These are phyloP conservation scores for Theocolax elegans DNA, from an alignment of 1,140 invertebrate genomes.

Conservation along the genomic window DNA sequence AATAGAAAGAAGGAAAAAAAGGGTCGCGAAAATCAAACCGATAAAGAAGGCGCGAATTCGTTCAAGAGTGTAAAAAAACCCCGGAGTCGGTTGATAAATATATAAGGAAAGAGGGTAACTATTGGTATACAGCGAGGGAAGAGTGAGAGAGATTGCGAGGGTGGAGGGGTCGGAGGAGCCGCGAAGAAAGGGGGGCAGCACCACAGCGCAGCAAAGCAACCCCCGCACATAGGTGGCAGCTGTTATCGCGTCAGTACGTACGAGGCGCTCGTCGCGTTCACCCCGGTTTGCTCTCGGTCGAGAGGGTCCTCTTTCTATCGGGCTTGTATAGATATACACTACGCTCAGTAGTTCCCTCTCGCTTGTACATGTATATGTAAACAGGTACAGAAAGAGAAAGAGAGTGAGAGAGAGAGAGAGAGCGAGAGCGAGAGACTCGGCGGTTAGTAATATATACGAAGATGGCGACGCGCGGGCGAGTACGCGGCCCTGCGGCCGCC, in stretches of 20 bases:
- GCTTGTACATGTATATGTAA: too few species aligned
- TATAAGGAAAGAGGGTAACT: too few species aligned
- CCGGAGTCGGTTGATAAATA: too few species aligned
- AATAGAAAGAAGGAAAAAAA: too few species aligned
- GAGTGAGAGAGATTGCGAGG: too few species aligned
- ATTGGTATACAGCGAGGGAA: too few species aligned
- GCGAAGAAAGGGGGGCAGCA: conserved; percentile 27
- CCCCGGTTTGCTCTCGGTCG: neutral
- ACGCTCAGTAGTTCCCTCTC: neutral
- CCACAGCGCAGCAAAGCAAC: conserved; percentile 22
- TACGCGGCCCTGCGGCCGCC: neutral
- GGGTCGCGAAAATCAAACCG: too few species aligned
- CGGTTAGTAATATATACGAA: neutral
- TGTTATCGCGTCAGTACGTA: conserved; percentile 35
- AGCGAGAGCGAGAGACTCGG: neutral
- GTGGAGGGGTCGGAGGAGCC: neutral
- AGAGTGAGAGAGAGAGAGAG: neutral
- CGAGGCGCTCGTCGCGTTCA: conserved; percentile 21
- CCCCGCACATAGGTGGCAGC: conserved; percentile 40
- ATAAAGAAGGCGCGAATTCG: too few species aligned
- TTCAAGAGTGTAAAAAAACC: too few species aligned
- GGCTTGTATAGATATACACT: neutral
- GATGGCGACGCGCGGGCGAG: conserved; percentile 7
- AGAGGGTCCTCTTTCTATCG: too few species aligned
- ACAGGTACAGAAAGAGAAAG: too few species aligned